These are phyloP conservation scores for Belonocnema kinseyi DNA, from an alignment of 1,140 invertebrate species.

Conservation along the genomic window DNA sequence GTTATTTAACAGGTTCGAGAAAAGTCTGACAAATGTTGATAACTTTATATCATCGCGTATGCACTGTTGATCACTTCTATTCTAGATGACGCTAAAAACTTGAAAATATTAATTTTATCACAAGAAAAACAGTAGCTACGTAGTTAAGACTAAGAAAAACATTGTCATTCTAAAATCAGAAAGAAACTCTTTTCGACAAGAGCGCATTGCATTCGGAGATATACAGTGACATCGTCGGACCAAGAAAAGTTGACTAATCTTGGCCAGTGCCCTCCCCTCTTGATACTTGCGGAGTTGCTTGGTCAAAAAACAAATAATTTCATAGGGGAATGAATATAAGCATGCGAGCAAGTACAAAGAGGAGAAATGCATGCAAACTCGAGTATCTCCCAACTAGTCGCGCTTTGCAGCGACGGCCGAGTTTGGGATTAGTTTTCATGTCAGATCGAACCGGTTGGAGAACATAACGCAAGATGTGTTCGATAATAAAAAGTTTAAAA, in stretches of 20 bases:
- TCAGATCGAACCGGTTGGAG: slow-evolving; percentile 33
- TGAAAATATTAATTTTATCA: too few relatives aligned
- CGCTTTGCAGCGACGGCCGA: not conserved
- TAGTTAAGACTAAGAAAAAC: too few relatives aligned
- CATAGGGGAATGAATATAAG: not conserved
- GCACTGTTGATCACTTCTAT: too few relatives aligned
- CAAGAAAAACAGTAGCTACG: too few relatives aligned
- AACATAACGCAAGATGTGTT: slow-evolving; percentile 35
- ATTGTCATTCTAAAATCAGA: too few relatives aligned
- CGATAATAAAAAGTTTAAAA: slow-evolving; percentile 36
- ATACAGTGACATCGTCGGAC: too few relatives aligned
- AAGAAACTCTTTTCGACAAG: slow-evolving; percentile 47
- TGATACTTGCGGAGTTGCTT: not conserved
- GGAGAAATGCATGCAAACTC: not conserved
- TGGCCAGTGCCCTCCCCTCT: too few relatives aligned
- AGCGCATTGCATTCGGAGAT: slow-evolving; percentile 41
- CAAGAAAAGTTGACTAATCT: too few relatives aligned
- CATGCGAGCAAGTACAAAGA: not conserved
- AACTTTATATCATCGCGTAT: too few relatives aligned
- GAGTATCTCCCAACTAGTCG: slow-evolving; percentile 21
- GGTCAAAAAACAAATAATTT: not conserved
- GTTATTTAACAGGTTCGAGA: too few relatives aligned
- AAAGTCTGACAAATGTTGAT: too few relatives aligned
- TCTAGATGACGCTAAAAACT: too few relatives aligned
- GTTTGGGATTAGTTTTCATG: not conserved